A percentile compares a stretch with the other conserved stretches of the same genome.
phyloP scores from a whole-genome alignment of 2,888 invertebrate species.

The Limnephilus lunatus region DNA sequence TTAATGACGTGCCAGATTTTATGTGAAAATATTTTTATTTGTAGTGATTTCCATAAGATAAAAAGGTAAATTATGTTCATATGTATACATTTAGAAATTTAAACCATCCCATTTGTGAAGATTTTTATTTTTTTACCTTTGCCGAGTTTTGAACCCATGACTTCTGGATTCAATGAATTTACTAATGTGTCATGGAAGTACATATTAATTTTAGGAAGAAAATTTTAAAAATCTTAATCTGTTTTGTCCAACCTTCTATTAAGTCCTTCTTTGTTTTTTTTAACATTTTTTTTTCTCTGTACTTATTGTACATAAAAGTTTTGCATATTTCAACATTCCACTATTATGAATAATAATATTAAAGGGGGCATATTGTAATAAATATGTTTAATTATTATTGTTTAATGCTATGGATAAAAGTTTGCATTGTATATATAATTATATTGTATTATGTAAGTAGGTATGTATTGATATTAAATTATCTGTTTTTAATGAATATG shows the following conservation, averaged over 20 bases:
- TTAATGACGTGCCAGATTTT: neutral
- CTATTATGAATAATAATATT: neutral
- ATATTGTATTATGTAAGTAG: neutral
- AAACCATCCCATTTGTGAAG: neutral
- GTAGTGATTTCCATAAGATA: neutral
- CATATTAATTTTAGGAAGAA: neutral
- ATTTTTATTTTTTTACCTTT: neutral
- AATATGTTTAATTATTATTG: too few relatives aligned
- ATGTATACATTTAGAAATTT: neutral
- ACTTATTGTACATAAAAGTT: neutral
- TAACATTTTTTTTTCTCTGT: neutral
- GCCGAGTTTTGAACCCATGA: neutral
- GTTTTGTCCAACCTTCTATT: neutral
- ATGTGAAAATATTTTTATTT: neutral
- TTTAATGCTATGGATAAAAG: neutral
- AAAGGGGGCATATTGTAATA: neutral
- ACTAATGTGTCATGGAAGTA: neutral
- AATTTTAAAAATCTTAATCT: neutral
- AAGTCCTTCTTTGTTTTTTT: neutral
- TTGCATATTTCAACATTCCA: neutral
- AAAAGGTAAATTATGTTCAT: neutral
- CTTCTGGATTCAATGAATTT: neutral
- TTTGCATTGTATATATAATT: neutral
- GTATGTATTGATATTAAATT: neutral
- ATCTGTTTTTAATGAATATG: neutral